Conservation (phyloP, 2,113 vertebrate genomes). For the Pollimyrus isidori region DNA sequence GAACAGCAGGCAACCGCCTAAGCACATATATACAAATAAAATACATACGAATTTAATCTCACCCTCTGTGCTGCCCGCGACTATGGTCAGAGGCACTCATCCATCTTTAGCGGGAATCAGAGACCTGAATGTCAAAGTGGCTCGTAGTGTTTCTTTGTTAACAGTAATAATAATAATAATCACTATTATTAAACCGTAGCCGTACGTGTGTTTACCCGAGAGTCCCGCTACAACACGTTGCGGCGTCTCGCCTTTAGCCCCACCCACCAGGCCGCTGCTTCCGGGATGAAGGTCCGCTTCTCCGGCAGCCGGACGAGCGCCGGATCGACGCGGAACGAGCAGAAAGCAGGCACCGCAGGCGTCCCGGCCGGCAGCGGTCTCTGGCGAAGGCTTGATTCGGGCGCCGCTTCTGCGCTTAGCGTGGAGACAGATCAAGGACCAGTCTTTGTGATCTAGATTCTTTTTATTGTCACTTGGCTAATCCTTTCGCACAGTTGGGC, state of each 20-base stretch:
- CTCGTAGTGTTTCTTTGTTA: background rate
- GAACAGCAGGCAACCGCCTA: background rate
- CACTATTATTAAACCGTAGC: background rate
- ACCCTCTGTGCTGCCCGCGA: conserved; percentile 56
- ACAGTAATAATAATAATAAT: background rate
- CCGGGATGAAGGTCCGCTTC: conserved; percentile 11
- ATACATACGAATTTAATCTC: conserved; percentile 22
- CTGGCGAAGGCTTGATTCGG: background rate
- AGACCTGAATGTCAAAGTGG: background rate
- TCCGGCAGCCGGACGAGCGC: background rate
- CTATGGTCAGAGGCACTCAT: conserved; percentile 47
- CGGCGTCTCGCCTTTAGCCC: background rate
- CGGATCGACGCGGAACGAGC: too few species aligned
- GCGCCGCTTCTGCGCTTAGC: background rate
- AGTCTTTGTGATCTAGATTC: background rate
- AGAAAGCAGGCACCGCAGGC: background rate
- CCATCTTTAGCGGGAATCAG: conserved; percentile 36
- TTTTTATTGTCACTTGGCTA: background rate
- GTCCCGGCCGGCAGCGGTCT: background rate
- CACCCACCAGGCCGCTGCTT: conserved; percentile 15
- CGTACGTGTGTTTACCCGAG: background rate
- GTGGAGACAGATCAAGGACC: background rate
- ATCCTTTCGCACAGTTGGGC: background rate
- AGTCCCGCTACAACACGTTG: conserved; percentile 14
- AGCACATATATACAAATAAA: background rate